These are phyloP conservation scores for Echeneis naucrates DNA, from an alignment of 2,797 vertebrate species.

Conservation along the genomic window DNA sequence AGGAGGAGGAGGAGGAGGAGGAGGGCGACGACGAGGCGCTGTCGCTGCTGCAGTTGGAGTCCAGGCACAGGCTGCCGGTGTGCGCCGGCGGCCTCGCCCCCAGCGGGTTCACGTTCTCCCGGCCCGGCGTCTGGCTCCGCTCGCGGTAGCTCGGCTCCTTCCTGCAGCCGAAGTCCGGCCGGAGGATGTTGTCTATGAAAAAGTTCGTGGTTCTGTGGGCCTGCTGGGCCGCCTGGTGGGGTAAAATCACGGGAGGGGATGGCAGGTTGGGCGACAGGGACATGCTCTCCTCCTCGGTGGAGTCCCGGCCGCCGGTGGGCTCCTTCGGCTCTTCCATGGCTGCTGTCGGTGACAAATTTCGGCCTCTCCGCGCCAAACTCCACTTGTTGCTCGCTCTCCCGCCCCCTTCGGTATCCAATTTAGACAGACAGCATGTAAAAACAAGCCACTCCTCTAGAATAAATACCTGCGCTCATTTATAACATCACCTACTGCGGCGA, in stretches of 20 bases:
- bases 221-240: constrained; percentile 88
- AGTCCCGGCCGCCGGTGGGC: constrained; percentile 84
- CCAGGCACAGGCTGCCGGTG: constrained; percentile 87
- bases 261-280: constrained; percentile 90
- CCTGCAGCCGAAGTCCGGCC: constrained; percentile 96
- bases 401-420: constrained; percentile 76
- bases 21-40: constrained; percentile 83
- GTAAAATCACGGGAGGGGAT: constrained; percentile 86
- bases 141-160: constrained; percentile 88
- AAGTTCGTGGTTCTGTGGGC: constrained; percentile 95
- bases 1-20: constrained; percentile 68
- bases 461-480: constrained; percentile 46
- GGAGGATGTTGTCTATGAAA: constrained; percentile 97
- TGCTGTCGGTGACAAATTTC: constrained; percentile 38
- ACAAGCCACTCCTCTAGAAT: constrained; percentile 30
- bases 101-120: constrained; percentile 90
- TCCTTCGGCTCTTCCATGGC: constrained; percentile 93
- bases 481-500: constrained; percentile 75
- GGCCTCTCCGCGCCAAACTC: constrained; percentile 77
- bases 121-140: constrained; percentile 87
- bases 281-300: constrained; percentile 91
- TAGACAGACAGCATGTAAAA: constrained; percentile 63
- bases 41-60: constrained; percentile 92
- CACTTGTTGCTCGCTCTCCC: constrained; percentile 82
- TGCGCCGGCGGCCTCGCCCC: constrained; percentile 85